These are phyloP conservation scores for Pteropus alecto DNA, from an alignment of 2,113 vertebrate species.

Conservation along the genomic window DNA sequence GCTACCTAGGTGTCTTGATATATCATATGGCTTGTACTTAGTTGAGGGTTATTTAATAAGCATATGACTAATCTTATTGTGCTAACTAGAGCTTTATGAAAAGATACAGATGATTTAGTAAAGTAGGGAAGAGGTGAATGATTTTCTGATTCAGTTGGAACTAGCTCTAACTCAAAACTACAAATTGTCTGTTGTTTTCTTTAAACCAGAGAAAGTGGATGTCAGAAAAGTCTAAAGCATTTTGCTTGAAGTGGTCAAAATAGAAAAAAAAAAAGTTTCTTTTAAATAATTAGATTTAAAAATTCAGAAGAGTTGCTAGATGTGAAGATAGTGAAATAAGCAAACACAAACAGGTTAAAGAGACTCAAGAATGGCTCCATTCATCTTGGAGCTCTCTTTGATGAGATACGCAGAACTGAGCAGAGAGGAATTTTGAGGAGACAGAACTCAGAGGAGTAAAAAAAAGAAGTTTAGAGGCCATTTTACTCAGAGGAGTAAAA, in stretches of 20 bases:
- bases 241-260: background rate
- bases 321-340: background rate
- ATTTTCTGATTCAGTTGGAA: background rate
- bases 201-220: background rate
- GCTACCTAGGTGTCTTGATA: background rate
- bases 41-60: background rate
- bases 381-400: background rate
- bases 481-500: too few species aligned
- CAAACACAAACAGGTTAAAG: background rate
- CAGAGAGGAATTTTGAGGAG: background rate
- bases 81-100: background rate
- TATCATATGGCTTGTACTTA: background rate
- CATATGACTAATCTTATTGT: background rate
- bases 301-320: background rate
- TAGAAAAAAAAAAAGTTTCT: background rate
- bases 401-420: background rate
- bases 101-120: background rate
- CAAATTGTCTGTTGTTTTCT: background rate
- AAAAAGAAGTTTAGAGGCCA: background rate
- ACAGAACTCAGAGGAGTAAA: background rate
- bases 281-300: background rate
- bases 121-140: background rate
- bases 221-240: background rate
- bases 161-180: background rate
- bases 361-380: background rate